These are phyloP conservation scores for Hemithea aestivaria DNA, from an alignment of 2,888 invertebrate species.

Conservation along the genomic window DNA sequence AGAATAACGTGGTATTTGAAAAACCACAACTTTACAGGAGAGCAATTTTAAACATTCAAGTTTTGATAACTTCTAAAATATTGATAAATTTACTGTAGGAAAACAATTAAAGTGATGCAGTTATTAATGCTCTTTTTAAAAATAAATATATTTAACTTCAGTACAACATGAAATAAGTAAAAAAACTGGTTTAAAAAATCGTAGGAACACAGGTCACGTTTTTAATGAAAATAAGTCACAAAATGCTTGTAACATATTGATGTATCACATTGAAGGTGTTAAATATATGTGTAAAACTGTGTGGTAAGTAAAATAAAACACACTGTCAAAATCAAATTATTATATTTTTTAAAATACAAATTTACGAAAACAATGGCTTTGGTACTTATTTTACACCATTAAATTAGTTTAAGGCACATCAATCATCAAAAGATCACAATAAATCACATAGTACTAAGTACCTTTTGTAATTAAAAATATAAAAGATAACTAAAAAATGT, in stretches of 20 bases:
- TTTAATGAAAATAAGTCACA: slow-evolving; percentile 15
- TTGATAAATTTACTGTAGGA: slow-evolving; percentile 5
- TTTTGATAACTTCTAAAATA: slow-evolving; percentile 12
- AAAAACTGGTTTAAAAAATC: slow-evolving; percentile 8
- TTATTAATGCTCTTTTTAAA: slow-evolving; percentile 11
- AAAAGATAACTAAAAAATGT: slow-evolving; percentile 9
- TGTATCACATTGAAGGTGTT: slow-evolving; percentile 15
- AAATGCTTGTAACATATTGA: slow-evolving; percentile 16
- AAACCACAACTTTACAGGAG: slow-evolving; percentile 17
- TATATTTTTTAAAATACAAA: background rate
- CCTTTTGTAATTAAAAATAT: slow-evolving; percentile 14
- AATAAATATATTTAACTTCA: slow-evolving; percentile 6
- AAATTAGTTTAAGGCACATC: slow-evolving; percentile 21
- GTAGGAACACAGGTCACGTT: slow-evolving; percentile 7
- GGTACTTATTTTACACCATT: slow-evolving; percentile 13
- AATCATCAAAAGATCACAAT: slow-evolving; percentile 22
- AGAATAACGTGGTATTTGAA: slow-evolving; percentile 15
- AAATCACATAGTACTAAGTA: slow-evolving; percentile 12
- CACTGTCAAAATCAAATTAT: background rate
- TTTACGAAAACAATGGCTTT: slow-evolving; percentile 8
- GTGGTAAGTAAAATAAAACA: slow-evolving; percentile 1
- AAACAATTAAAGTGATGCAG: slow-evolving; percentile 15
- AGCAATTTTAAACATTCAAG: slow-evolving; percentile 10
- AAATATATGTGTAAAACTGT: slow-evolving; percentile 8
- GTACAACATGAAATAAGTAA: slow-evolving; percentile 9